Percentiles rank a stretch among this genome's conserved stretches.
Evolutionary conservation across 1,140 invertebrate species (phyloP).

Genomic region (Tetraneura akinire): DNA sequence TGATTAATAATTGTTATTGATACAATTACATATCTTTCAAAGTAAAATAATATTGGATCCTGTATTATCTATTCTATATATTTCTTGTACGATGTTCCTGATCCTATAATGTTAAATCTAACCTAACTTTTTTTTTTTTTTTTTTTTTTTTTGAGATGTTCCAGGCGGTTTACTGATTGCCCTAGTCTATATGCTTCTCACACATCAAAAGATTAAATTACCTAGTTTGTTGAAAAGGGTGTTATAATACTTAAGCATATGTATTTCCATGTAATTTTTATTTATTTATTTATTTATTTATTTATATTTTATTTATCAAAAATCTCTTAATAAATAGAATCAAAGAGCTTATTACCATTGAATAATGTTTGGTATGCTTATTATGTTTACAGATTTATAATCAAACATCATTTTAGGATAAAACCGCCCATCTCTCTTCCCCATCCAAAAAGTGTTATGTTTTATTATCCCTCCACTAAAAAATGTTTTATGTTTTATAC

Average conservation of each 20-base stretch:
- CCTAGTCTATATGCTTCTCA: slow-evolving; percentile 37
- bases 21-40: too few relatives aligned
- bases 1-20: too few relatives aligned
- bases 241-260: slow-evolving; percentile 36
- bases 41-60: too few relatives aligned
- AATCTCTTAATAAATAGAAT: slow-evolving; percentile 15
- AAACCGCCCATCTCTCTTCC: too few relatives aligned
- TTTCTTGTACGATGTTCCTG: neutral
- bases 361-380: slow-evolving; percentile 36
- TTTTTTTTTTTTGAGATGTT: slow-evolving; percentile 49
- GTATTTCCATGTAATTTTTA: slow-evolving; percentile 41
- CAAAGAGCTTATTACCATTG: neutral
- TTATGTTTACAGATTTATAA: slow-evolving; percentile 24
- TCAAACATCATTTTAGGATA: slow-evolving; percentile 19
- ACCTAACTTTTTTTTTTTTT: slow-evolving; percentile 40
- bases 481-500: too few relatives aligned
- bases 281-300: slow-evolving; percentile 15
- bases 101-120: slow-evolving; percentile 29
- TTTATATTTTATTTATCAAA: slow-evolving; percentile 7
- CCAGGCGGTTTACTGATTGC: slow-evolving; percentile 43
- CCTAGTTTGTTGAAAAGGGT: slow-evolving; percentile 45
- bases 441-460: neutral
- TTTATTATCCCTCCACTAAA: too few relatives aligned
- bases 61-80: neutral
- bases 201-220: slow-evolving; percentile 45